phyloP scores from a whole-genome alignment of 2,113 vertebrate genomes.

The Trogon surrucura region DNA sequence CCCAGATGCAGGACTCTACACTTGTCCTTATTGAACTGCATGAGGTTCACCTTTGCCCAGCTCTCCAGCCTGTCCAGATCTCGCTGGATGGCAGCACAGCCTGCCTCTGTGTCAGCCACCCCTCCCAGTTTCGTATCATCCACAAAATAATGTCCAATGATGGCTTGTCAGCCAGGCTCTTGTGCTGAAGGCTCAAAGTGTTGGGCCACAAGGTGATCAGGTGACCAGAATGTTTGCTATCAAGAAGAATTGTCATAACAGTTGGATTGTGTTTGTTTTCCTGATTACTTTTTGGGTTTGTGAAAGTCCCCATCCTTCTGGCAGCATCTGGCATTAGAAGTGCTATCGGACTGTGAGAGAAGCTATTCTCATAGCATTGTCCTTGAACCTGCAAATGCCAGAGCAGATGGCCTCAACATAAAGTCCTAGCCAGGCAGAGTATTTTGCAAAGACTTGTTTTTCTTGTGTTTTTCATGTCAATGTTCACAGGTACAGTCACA shows the following conservation, averaged over 20 bases:
- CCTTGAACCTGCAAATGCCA: not conserved
- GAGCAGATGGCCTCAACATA: not conserved
- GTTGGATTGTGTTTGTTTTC: not conserved
- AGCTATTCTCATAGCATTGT: not conserved
- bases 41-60: no score
- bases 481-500: not conserved
- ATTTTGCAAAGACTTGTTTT: not conserved
- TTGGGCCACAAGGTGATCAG: not conserved
- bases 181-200: not conserved
- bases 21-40: no score
- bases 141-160: no score
- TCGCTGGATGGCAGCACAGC: no score
- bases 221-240: not conserved
- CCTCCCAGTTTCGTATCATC: no score
- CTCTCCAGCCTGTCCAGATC: no score
- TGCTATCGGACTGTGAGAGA: not conserved
- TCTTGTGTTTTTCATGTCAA: not conserved
- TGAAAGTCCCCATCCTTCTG: not conserved
- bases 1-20: no score
- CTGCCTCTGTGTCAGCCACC: no score
- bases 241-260: not conserved
- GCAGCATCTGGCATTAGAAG: not conserved
- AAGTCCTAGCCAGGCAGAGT: not conserved
- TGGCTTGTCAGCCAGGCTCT: no score
- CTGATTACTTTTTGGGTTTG: not conserved